Evolutionary conservation across 2,113 vertebrate genomes (phyloP), one percentile per base, ranked within the genome.

Genomic region (Sclerurus mexicanus): DNA sequence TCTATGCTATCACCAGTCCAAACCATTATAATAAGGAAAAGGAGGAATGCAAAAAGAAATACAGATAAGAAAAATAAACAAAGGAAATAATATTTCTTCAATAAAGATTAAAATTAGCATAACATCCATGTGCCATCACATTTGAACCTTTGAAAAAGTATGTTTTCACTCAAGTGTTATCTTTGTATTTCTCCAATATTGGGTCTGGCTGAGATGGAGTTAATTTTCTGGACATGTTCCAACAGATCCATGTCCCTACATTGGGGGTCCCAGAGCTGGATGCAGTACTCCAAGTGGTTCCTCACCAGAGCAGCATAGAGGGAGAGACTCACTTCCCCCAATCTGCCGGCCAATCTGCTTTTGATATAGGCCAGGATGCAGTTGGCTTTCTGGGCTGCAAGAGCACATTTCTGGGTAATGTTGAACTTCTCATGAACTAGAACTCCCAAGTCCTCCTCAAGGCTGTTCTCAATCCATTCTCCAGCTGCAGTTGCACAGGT

Each of bases 341-440:
- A 5, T 25, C 11, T 58, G 14, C 25, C 50, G 21, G 1, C 14
- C 67, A 42, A 0, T 0, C 6, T 44, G 35, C 17, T 80, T 31
- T 42, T 35, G 35, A 31, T 64, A 67, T 10, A 64, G 67, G 5
- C 17, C 22, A 58, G 50, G 7, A 27, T 12, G 5, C 24, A 5
- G 3, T 2, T 72, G 35, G 12, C 8, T 66, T 42, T 58, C 67
- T 50, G 35, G 27, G 35, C 9, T 73, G 31, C 18, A 22, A 42
- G 6, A 11, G 40, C 25, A 58, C 3, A 13, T 19, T 42, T 14
- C 17, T 23, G 50, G 21, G 7, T 37, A 12, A 33, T 3, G 4
- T 1, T 33, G 18, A 50, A 37, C 31, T 42, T 64, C 67, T 23
- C 27, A 23, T 44, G 37, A 44, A 44, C 18, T 18, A 56, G 12